Percentiles rank a stretch among this genome's conserved stretches.
phyloP scores from a whole-genome alignment of 1,140 invertebrate genomes.

The Cataglyphis hispanica region DNA sequence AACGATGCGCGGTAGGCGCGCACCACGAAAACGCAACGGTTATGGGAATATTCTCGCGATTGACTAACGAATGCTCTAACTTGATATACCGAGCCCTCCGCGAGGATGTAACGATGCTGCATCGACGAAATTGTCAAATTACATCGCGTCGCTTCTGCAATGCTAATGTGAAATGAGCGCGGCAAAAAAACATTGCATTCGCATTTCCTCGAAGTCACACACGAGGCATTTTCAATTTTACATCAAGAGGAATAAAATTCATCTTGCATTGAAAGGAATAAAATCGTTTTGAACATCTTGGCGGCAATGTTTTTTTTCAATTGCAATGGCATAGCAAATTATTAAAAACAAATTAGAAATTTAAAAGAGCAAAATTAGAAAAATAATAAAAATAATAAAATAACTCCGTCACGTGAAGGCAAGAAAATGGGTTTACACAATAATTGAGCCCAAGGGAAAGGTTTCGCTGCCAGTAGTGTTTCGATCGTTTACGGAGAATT shows the following conservation, averaged over 20 bases:
- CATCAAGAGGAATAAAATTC: neutral
- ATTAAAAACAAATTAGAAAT: slow-evolving; percentile 16
- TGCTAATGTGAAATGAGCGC: slow-evolving; percentile 15
- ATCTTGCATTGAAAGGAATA: neutral
- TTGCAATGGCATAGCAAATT: neutral
- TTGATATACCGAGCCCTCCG: neutral
- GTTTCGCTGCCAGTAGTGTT: slow-evolving; percentile 14
- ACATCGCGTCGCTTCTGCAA: neutral
- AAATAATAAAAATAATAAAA: slow-evolving; percentile 14
- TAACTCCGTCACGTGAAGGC: neutral
- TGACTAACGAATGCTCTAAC: slow-evolving; percentile 23
- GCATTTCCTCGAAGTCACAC: neutral
- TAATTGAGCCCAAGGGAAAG: neutral
- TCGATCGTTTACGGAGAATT: slow-evolving; percentile 35
- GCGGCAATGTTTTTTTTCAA: slow-evolving; percentile 30
- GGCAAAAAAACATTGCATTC: neutral
- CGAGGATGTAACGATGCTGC: neutral
- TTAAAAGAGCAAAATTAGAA: slow-evolving; percentile 3
- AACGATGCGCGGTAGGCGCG: slow-evolving; percentile 21
- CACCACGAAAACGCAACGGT: neutral
- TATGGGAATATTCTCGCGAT: neutral
- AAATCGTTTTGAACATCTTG: neutral
- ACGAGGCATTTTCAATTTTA: slow-evolving; percentile 7
- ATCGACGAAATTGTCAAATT: slow-evolving; percentile 20
- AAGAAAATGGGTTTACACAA: neutral